Base-by-base conservation (phyloP, 2,797 vertebrate species). In the Tenualosa thibaudeaui region DNA sequence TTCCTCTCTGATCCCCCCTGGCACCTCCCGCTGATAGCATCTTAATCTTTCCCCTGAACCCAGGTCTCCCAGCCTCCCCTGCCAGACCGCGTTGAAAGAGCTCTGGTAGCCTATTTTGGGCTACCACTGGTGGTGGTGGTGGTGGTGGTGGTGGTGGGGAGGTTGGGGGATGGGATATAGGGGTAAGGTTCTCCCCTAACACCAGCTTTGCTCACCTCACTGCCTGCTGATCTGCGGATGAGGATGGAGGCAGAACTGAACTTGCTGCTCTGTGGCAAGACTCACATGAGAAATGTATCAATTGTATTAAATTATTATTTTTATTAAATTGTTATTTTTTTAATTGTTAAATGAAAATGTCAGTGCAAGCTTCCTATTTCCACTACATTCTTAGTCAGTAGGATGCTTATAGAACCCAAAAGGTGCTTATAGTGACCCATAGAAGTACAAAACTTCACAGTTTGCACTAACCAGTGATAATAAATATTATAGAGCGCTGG, bases 1-100 rank as follows among this genome's bases (percentile, higher is more conserved):
- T 90, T 90, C 90, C 90, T 82, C 84, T 82, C 87, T 92, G 90
- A 91, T 92, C 88, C 89, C 85, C 82, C 85, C 89, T 90, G 89
- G 91, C 91, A 92, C 90, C 90, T 91, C 89, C 81, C 85, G 84
- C 88, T 88, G 86, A 90, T 89, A 86, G 87, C 89, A 88, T 89
- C 88, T 88, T 89, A 90, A 90, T 90, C 90, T 92, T 86, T 85
- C 86, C 85, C 86, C 81, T 84, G 86, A 87, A 87, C 83, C 81
- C 84, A 83, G 87, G 88, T 88, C 88, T 84, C 85, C 85, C 85
- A 87, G 71, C 86, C 88, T 85, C 90, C 84, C 84, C 81, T 58
- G 65, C 56, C 81, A 84, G 88, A 78, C 85, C 82, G 56, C 84
- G 82, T 85, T 88, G 85, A 89, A 87, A 87, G 88, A 86, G 85